Evolutionary conservation across 1,140 invertebrate genomes (phyloP), one percentile per base, ranked within the genome.

Genomic region (Nixonia krombeini): DNA sequence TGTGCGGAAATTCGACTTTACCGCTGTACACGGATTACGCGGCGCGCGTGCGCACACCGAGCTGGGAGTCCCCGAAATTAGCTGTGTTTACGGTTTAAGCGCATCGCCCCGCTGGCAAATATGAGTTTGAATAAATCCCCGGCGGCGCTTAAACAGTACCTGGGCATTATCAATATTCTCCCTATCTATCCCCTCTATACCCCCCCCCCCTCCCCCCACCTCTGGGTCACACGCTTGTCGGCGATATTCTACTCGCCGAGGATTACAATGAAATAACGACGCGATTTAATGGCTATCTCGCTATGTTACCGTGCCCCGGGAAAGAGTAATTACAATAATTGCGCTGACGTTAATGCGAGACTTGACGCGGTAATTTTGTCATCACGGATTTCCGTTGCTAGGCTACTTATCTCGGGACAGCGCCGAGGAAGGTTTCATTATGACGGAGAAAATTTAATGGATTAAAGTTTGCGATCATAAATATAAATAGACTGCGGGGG

Each of bases 61-160:
- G 59, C 52, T 55, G 72, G 12, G 73, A 75, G 75, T 73, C 56
- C 65, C 66, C 45, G 46, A 75, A 72, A 80, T 80, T 78, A 80
- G 71, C 59, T 52, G 71, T 78, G 78, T 80, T 78, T 78, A 78
- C 75, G 74, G 75, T 78, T 74, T 78, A 80, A 78, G 76, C 74
- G 73, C 72, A 76, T 78, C 74, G 69, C 70, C 58, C 56, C 28
- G 29, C 15, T 40, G 40, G 61, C 52, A 77, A 80, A 75, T 80
- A 76, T 78, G 73, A 75, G 70, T 78, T 80, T 72, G 69, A 78
- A 80, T 78, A 78, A 76, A 77, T 70, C 71, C 55, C 51, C 49
- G 52, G 17, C 55, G 46, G 57, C 35, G 58, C 59, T 75, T 74
- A 70, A 75, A 74, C 62, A 59, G 49, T 57, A 35, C 12, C 42